phyloP scores from a whole-genome alignment of 1,140 invertebrate species.

The Lerema accius region DNA sequence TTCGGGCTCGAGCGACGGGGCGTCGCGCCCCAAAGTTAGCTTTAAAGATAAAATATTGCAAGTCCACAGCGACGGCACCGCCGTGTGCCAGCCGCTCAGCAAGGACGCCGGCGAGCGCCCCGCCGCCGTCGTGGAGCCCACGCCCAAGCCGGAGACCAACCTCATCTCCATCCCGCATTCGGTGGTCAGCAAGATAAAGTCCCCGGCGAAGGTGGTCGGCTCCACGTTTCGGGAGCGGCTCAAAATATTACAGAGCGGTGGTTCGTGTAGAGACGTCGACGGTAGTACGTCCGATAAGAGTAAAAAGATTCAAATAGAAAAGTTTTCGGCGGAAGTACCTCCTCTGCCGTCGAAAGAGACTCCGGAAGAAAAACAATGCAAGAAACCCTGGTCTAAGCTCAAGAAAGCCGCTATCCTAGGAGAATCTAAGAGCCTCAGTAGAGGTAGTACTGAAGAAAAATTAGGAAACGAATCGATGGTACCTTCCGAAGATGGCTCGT shows the following conservation, averaged over 20 bases:
- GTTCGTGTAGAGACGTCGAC: conserved; percentile 55
- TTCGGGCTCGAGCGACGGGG: conserved; percentile 77
- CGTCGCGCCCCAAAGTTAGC: conserved; percentile 77
- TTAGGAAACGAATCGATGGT: conserved; percentile 49
- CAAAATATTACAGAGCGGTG: conserved; percentile 71
- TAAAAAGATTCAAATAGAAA: conserved; percentile 52
- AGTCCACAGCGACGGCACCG: conserved; percentile 78
- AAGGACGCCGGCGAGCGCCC: conserved; percentile 73
- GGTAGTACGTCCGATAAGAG: conserved; percentile 54
- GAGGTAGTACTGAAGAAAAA: conserved; percentile 64
- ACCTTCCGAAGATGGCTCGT: conserved; percentile 40
- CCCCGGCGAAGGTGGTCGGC: conserved; percentile 76
- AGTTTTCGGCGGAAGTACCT: conserved; percentile 54
- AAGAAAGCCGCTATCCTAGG: conserved; percentile 83
- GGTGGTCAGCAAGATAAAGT: conserved; percentile 81
- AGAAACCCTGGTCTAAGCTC: conserved; percentile 83
- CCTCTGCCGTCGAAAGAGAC: conserved; percentile 54
- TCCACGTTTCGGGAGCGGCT: conserved; percentile 78
- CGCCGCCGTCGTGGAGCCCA: conserved; percentile 71
- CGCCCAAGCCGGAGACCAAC: conserved; percentile 73
- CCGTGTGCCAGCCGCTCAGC: conserved; percentile 71
- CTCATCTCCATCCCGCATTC: conserved; percentile 80
- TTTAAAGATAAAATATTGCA: conserved; percentile 81
- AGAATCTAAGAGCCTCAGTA: conserved; percentile 70
- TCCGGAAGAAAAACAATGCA: conserved; percentile 63